phyloP scores from a whole-genome alignment of 2,888 invertebrate species.

The Vanessa cardui region DNA sequence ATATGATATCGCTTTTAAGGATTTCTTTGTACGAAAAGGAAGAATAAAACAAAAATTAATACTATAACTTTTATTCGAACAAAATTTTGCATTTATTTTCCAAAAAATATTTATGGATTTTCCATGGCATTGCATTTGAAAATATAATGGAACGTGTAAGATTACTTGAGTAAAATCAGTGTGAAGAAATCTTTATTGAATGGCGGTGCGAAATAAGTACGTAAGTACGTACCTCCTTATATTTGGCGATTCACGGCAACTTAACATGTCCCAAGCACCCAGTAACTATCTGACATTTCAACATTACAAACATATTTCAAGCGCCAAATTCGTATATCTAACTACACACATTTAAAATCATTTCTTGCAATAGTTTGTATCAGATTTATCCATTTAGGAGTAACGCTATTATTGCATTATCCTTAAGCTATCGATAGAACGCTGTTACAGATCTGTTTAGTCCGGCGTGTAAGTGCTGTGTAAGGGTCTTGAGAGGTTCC shows the following conservation, averaged over 20 bases:
- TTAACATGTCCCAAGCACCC: slow-evolving; percentile 48
- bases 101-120: too few relatives aligned
- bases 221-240: slow-evolving; percentile 42
- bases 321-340: slow-evolving; percentile 9
- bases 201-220: slow-evolving; percentile 40
- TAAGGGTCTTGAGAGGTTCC: slow-evolving; percentile 65
- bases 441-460: slow-evolving; percentile 32
- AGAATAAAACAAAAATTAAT: neutral
- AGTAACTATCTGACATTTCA: slow-evolving; percentile 44
- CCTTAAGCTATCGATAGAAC: slow-evolving; percentile 13
- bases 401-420: slow-evolving; percentile 2
- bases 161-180: slow-evolving; percentile 2
- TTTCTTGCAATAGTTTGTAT: slow-evolving; percentile 4
- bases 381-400: slow-evolving; percentile 4
- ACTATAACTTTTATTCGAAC: neutral
- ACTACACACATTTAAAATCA: neutral
- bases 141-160: too few relatives aligned
- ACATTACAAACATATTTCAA: slow-evolving; percentile 35
- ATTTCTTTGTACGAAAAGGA: slow-evolving; percentile 24
- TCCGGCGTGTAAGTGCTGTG: slow-evolving; percentile 76
- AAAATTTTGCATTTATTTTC: too few relatives aligned
- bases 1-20: slow-evolving; percentile 37
- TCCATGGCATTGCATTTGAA: too few relatives aligned
- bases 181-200: slow-evolving; percentile 44
- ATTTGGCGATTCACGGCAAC: slow-evolving; percentile 50